A percentile compares a stretch with the other conserved stretches of the same genome.
Evolutionary conservation across 35 echinoderm and acorn worm genomes (phyloP).

Genomic region (Hemicentrotus pulcherrimus): DNA sequence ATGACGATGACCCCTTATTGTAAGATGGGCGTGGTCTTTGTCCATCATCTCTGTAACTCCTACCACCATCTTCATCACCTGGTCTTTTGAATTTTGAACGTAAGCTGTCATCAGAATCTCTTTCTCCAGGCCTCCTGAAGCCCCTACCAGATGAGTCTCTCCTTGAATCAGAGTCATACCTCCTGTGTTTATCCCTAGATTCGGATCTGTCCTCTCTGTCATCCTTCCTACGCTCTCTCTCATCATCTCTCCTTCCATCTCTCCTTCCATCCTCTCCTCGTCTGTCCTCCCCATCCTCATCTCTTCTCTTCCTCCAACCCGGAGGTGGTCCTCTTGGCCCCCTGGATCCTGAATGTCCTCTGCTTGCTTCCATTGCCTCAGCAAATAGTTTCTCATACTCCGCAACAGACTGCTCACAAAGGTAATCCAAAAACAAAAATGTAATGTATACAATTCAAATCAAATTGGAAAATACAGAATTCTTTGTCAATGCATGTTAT

Average conservation of each 20-base stretch:
- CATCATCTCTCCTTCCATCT: conserved; percentile 56
- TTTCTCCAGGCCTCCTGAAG: conserved; percentile 45
- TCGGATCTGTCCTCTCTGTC: conserved; percentile 21
- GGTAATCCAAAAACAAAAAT: too few relatives aligned
- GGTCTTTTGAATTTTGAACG: conserved; percentile 78
- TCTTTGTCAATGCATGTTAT: too few relatives aligned
- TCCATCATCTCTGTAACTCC: background rate
- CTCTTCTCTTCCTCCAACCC: conserved; percentile 46
- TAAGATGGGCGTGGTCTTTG: background rate
- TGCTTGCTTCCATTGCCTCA: conserved; percentile 61
- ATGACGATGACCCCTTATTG: background rate
- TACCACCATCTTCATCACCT: conserved; percentile 47
- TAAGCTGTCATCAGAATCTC: background rate
- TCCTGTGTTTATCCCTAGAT: background rate
- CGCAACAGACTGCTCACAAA: conserved; percentile 72
- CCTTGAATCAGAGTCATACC: background rate
- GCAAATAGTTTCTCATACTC: conserved; percentile 78
- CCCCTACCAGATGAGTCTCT: background rate
- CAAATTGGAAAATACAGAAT: too few relatives aligned
- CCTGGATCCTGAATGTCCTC: conserved; percentile 14
- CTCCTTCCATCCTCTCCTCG: conserved; percentile 44
- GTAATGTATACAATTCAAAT: too few relatives aligned
- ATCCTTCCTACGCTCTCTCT: conserved; percentile 40
- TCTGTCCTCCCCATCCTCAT: conserved; percentile 52
- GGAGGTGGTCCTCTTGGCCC: conserved; percentile 44